Evolutionary conservation across 2,113 vertebrate genomes (phyloP).

Genomic region (Capra hircus): DNA sequence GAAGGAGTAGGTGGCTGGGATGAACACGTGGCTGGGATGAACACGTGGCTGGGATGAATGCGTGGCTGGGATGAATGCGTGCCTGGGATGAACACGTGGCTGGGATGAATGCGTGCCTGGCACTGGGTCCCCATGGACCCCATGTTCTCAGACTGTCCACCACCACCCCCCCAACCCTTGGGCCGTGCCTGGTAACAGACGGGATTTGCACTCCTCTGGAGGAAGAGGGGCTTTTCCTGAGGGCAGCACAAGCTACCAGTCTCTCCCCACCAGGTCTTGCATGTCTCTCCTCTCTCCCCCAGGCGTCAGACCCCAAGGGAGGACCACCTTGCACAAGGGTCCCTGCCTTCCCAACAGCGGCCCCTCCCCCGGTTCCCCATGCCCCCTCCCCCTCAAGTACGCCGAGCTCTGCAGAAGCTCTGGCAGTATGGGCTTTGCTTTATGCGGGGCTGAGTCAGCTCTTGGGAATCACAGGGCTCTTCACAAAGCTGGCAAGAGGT

Average conservation of each 20-base stretch:
- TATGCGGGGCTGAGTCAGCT: accelerated
- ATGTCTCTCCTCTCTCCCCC: not conserved
- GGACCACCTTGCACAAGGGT: accelerated
- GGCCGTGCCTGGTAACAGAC: accelerated
- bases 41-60: accelerated
- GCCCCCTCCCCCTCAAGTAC: accelerated
- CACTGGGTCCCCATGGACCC: accelerated
- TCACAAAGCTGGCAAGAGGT: accelerated
- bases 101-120: accelerated
- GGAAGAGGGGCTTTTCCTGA: not conserved
- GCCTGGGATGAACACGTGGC: accelerated
- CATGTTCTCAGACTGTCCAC: accelerated
- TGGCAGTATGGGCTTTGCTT: accelerated
- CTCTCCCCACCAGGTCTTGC: not conserved
- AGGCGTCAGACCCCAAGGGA: accelerated
- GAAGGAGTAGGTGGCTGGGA: not conserved
- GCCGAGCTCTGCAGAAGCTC: not conserved
- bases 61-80: accelerated
- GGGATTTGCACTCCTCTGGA: accelerated
- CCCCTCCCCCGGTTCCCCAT: accelerated
- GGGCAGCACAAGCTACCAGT: accelerated
- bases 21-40: accelerated
- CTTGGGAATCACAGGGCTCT: accelerated
- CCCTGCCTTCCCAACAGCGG: accelerated
- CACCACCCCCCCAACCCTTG: accelerated